phyloP scores from a whole-genome alignment of 2,888 invertebrate species.

The Brachypalpus laphriformis region DNA sequence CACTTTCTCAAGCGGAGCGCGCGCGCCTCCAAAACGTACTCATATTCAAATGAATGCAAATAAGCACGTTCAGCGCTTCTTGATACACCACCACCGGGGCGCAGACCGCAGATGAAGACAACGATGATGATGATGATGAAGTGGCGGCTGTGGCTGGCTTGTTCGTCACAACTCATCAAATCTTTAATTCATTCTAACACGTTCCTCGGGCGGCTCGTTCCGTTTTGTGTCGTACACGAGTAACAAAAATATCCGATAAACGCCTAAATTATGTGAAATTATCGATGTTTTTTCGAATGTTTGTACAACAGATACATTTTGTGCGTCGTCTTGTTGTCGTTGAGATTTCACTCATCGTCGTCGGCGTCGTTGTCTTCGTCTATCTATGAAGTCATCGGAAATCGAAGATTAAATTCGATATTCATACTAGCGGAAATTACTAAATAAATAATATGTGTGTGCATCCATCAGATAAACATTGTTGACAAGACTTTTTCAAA shows the following conservation, averaged over 20 bases:
- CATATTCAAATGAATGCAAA: conserved; percentile 58
- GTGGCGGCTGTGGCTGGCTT: conserved; percentile 1
- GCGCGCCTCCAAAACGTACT: conserved; percentile 19
- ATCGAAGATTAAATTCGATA: conserved; percentile 13
- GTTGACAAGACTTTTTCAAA: neutral
- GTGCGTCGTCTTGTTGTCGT: neutral
- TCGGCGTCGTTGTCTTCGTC: neutral
- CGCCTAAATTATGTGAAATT: conserved; percentile 29
- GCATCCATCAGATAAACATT: conserved; percentile 14
- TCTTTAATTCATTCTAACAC: conserved; percentile 40
- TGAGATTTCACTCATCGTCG: conserved; percentile 27
- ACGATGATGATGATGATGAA: conserved; percentile 7
- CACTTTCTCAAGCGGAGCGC: conserved; percentile 52
- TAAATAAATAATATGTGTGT: conserved; percentile 13
- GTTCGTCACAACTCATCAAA: conserved; percentile 35
- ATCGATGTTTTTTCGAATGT: conserved; percentile 27
- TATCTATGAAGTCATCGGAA: conserved; percentile 8
- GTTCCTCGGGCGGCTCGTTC: conserved; percentile 11
- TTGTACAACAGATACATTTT: conserved; percentile 26
- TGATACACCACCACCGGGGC: neutral
- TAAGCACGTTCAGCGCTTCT: conserved; percentile 25
- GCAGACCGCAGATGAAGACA: no score
- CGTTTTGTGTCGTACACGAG: neutral
- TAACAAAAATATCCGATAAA: conserved; percentile 19
- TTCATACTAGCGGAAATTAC: conserved; percentile 5